These are phyloP conservation scores for Brachionus rotundiformis DNA, from an alignment of 1,140 invertebrate genomes.

Conservation along the genomic window DNA sequence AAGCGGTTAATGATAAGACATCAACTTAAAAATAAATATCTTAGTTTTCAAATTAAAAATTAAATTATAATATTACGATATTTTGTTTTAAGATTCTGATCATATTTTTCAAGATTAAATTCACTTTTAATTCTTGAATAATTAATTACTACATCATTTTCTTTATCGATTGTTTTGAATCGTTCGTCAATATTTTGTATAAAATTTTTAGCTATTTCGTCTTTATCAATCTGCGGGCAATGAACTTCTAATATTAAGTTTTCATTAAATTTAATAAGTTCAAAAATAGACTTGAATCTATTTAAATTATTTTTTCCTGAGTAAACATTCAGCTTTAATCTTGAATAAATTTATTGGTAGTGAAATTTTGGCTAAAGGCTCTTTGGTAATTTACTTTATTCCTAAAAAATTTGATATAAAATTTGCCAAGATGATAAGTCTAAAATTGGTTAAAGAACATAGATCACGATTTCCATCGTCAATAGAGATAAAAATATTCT, in stretches of 20 bases:
- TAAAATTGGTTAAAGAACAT: constrained; percentile 12
- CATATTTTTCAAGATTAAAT: constrained; percentile 13
- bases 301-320: not conserved
- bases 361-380: not conserved
- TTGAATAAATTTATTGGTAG: not conserved
- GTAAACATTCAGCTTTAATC: not conserved
- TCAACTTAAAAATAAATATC: constrained; percentile 4
- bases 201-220: not conserved
- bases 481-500: not conserved
- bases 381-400: not conserved
- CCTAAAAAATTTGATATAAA: not conserved
- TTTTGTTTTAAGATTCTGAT: not conserved
- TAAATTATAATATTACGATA: not conserved
- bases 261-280: not conserved
- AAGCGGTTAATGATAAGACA: not conserved
- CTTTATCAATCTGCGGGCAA: not conserved
- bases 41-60: not conserved
- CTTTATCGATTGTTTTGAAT: not conserved
- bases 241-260: not conserved
- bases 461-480: not conserved
- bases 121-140: not conserved
- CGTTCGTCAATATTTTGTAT: not conserved
- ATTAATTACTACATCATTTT: not conserved
- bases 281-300: not conserved
- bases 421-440: constrained; percentile 2